Conservation (phyloP, 1,140 invertebrate genomes). For the Lordiphosa mommai region DNA sequence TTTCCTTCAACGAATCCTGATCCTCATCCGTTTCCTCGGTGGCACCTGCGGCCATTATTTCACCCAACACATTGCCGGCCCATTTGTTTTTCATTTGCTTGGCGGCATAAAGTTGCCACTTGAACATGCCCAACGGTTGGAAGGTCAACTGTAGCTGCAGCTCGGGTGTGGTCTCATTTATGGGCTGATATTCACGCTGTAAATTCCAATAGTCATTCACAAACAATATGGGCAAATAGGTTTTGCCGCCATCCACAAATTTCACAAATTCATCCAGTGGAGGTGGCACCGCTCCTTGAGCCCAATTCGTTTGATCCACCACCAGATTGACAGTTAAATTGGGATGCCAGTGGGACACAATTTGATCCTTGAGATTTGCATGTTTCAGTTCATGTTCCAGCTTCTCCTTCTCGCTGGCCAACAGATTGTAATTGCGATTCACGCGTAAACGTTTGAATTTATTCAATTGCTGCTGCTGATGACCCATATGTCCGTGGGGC, state of each 20-base stretch:
- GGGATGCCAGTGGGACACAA: slow-evolving; percentile 99
- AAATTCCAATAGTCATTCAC: slow-evolving; percentile 99
- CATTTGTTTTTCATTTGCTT: slow-evolving; percentile 93
- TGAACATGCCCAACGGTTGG: slow-evolving; percentile 96
- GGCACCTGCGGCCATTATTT: slow-evolving; percentile 63
- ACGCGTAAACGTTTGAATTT: slow-evolving; percentile 95
- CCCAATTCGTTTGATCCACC: slow-evolving; percentile 97
- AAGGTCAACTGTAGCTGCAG: slow-evolving; percentile 90
- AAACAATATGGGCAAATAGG: slow-evolving; percentile 97
- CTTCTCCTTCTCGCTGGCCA: slow-evolving; percentile 95
- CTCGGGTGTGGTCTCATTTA: slow-evolving; percentile 91
- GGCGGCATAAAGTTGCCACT: slow-evolving; percentile 98
- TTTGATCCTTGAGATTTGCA: slow-evolving; percentile 91
- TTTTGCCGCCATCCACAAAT: slow-evolving; percentile 89
- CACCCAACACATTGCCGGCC: slow-evolving; percentile 83
- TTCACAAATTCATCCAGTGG: slow-evolving; percentile 96
- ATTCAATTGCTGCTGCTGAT: slow-evolving; percentile 91
- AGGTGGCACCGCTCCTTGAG: slow-evolving; percentile 91
- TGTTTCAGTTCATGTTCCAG: slow-evolving; percentile 88
- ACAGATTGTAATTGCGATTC: slow-evolving; percentile 94
- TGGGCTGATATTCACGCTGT: slow-evolving; percentile 95
- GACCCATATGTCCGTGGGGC: slow-evolving; percentile 86
- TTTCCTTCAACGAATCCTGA: slow-evolving; percentile 98
- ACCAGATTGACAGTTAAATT: slow-evolving; percentile 98
- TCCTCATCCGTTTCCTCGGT: slow-evolving; percentile 86